Evolutionary conservation across 2,113 vertebrate species (phyloP).

Genomic region (Rhinichthys klamathensis): DNA sequence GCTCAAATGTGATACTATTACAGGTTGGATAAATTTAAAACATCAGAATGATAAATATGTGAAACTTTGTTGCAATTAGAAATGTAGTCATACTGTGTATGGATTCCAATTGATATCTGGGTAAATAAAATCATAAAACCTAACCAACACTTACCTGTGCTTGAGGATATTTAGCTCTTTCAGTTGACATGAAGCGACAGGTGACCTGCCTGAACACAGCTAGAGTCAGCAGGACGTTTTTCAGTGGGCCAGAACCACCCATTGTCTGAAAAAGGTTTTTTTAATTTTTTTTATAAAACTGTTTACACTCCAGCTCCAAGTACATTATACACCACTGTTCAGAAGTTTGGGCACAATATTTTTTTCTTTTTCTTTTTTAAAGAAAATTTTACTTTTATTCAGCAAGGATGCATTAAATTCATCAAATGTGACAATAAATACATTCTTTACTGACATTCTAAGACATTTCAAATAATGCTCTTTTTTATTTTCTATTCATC

Average conservation of each 20-base stretch:
- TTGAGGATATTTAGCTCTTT: slow-evolving; percentile 37
- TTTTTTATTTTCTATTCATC: too few species aligned
- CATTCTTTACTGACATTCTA: too few species aligned
- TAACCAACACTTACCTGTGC: slow-evolving; percentile 60
- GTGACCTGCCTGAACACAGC: slow-evolving; percentile 74
- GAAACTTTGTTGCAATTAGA: neutral
- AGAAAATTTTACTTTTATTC: too few species aligned
- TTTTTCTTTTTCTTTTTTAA: too few species aligned
- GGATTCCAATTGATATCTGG: neutral
- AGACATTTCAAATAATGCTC: too few species aligned
- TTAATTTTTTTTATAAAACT: neutral
- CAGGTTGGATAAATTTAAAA: neutral
- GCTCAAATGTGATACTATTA: neutral
- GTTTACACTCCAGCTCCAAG: neutral
- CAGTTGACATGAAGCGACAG: slow-evolving; percentile 58
- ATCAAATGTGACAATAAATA: too few species aligned
- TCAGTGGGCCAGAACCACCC: slow-evolving; percentile 8
- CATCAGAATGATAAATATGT: neutral
- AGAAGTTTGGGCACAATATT: neutral
- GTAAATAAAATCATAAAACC: neutral
- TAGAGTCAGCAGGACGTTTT: slow-evolving; percentile 62
- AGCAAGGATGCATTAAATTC: too few species aligned
- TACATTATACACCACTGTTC: neutral
- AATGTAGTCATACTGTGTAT: neutral
- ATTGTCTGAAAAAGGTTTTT: slow-evolving; percentile 54